These are phyloP conservation scores for Exephanes ischioxanthus DNA, from an alignment of 2,888 invertebrate genomes.

Conservation along the genomic window DNA sequence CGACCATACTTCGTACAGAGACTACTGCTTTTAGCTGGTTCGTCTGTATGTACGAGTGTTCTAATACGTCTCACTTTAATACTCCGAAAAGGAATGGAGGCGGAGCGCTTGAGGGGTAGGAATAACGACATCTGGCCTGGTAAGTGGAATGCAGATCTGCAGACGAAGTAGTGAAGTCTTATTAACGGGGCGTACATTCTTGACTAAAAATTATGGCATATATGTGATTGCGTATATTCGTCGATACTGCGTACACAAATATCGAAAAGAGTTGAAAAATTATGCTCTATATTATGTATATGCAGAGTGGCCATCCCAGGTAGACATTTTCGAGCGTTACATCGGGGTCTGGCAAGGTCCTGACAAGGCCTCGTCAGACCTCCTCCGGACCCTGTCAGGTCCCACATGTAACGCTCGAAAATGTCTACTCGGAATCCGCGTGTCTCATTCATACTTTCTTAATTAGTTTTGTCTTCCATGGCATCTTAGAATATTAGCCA, in stretches of 20 bases:
- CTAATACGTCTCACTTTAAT: slow-evolving; percentile 55
- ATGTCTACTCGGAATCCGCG: too few species aligned
- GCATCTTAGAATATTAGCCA: too few species aligned
- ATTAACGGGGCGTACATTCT: slow-evolving; percentile 33
- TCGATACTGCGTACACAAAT: neutral
- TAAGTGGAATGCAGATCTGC: slow-evolving; percentile 50
- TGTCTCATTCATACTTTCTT: neutral
- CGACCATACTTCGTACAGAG: slow-evolving; percentile 55
- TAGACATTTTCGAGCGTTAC: too few species aligned
- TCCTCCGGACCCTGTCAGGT: too few species aligned
- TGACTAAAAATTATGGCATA: slow-evolving; percentile 24
- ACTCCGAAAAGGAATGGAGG: slow-evolving; percentile 9
- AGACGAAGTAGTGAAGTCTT: slow-evolving; percentile 30
- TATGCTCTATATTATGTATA: neutral
- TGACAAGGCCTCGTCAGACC: too few species aligned
- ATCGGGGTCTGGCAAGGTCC: too few species aligned
- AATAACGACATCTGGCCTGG: slow-evolving; percentile 62
- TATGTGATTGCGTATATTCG: neutral
- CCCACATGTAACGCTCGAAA: too few species aligned
- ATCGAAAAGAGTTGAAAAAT: neutral
- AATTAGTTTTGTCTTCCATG: neutral
- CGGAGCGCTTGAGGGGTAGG: slow-evolving; percentile 9
- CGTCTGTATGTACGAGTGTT: slow-evolving; percentile 44
- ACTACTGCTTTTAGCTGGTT: slow-evolving; percentile 25
- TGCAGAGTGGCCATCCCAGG: too few species aligned